Evolutionary conservation across 2,888 invertebrate genomes (phyloP).

Genomic region (Aromia moschata): DNA sequence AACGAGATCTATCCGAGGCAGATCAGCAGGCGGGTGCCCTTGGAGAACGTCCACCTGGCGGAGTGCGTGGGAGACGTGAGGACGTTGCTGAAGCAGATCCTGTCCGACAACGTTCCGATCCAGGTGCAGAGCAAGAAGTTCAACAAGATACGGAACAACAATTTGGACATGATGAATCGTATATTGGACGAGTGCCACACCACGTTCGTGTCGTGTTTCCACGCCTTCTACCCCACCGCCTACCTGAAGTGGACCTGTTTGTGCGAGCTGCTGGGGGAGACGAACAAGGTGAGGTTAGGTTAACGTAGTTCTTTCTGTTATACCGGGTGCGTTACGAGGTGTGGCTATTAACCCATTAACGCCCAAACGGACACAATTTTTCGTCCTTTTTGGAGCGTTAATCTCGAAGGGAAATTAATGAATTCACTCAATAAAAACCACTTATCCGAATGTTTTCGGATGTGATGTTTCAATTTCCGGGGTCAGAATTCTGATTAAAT

Average conservation of each 20-base stretch:
- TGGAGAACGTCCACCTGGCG: conserved; percentile 81
- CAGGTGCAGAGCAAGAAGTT: conserved; percentile 56
- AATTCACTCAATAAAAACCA: no score
- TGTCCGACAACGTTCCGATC: conserved; percentile 75
- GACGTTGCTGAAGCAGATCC: conserved; percentile 80
- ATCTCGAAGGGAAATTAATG: no score
- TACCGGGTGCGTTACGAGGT: no score
- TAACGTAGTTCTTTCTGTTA: no score
- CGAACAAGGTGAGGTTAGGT: conserved; percentile 71
- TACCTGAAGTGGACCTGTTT: conserved; percentile 92
- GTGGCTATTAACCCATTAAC: no score
- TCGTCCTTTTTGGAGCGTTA: no score
- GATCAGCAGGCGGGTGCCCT: conserved; percentile 62
- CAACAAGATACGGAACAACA: conserved; percentile 64
- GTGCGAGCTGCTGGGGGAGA: conserved; percentile 80
- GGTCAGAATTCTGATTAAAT: no score
- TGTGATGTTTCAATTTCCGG: no score
- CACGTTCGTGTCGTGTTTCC: conserved; percentile 91
- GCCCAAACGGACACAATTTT: no score
- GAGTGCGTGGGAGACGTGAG: conserved; percentile 88
- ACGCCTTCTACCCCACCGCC: conserved; percentile 95
- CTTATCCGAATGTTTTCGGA: no score
- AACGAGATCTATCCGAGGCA: conserved; percentile 89
- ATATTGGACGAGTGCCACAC: conserved; percentile 90
- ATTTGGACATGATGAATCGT: conserved; percentile 72